Conservation (phyloP, 2,113 vertebrate species). For the Myiozetetes cayanensis region DNA sequence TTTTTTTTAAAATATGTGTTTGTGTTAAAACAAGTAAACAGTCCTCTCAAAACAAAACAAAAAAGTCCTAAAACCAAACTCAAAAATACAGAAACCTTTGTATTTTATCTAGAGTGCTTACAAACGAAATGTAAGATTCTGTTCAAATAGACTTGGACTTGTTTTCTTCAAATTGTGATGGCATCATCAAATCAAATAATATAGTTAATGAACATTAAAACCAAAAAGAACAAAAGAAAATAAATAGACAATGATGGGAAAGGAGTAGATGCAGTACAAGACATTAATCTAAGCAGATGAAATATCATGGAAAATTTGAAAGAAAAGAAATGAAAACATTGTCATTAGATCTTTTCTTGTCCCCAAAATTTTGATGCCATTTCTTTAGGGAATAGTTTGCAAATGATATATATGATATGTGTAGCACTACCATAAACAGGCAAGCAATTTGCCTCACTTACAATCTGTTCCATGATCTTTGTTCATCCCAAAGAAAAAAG, state of each 20-base stretch:
- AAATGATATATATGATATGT: conserved; percentile 73
- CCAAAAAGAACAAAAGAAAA: conserved; percentile 46
- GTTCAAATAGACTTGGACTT: neutral
- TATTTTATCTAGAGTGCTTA: neutral
- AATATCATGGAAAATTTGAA: conserved; percentile 65
- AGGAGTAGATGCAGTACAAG: conserved; percentile 13
- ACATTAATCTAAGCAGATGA: conserved; percentile 47
- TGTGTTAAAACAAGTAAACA: neutral
- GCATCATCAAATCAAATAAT: conserved; percentile 50
- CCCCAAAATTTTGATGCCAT: conserved; percentile 72
- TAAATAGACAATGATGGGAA: neutral
- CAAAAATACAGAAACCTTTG: neutral
- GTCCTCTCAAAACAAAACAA: neutral
- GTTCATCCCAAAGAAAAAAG: conserved; percentile 65
- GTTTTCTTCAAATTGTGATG: conserved; percentile 28
- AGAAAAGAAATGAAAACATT: conserved; percentile 72
- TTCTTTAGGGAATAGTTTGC: conserved; percentile 76
- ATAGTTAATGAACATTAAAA: conserved; percentile 38
- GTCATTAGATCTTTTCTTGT: conserved; percentile 67
- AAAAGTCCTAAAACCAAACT: neutral
- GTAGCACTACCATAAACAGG: conserved; percentile 71
- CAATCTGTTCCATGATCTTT: conserved; percentile 77
- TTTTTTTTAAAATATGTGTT: neutral
- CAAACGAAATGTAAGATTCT: neutral
- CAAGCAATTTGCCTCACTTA: conserved; percentile 70